Evolutionary conservation across 2,888 invertebrate species (phyloP).

Genomic region (Lochmaea capreae): DNA sequence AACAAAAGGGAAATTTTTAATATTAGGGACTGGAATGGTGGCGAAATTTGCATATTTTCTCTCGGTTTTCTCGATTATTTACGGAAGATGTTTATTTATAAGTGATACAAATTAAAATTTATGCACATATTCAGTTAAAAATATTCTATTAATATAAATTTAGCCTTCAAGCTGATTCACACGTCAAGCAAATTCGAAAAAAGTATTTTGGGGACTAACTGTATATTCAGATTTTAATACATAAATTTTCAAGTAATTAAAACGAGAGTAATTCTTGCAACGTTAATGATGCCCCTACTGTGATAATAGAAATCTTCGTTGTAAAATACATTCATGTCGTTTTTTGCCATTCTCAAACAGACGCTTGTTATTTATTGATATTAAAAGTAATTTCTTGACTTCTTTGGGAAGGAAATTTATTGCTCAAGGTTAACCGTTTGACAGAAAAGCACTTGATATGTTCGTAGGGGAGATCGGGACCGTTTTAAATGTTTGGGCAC

Average conservation of each 20-base stretch:
- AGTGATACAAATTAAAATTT: background rate
- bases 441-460: conserved; percentile 13
- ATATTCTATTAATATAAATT: too few species aligned
- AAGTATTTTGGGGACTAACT: background rate
- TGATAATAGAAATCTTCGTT: conserved; percentile 14
- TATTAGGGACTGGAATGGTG: conserved; percentile 18
- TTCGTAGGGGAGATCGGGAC: conserved; percentile 6
- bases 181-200: too few species aligned
- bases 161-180: too few species aligned
- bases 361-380: conserved; percentile 11
- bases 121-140: too few species aligned
- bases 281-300: background rate
- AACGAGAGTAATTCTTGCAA: conserved; percentile 3
- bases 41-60: conserved; percentile 28
- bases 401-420: conserved; percentile 25
- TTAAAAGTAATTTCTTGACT: conserved; percentile 20
- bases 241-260: background rate
- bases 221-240: background rate
- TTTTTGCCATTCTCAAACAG: conserved; percentile 1
- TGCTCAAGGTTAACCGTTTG: conserved; percentile 30
- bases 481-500: background rate
- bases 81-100: background rate
- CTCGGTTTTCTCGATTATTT: conserved; percentile 12
- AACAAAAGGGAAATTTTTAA: conserved; percentile 36
- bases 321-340: conserved; percentile 4